Evolutionary conservation across 2,797 vertebrate species (phyloP).

Genomic region (Limnodromus scolopaceus): DNA sequence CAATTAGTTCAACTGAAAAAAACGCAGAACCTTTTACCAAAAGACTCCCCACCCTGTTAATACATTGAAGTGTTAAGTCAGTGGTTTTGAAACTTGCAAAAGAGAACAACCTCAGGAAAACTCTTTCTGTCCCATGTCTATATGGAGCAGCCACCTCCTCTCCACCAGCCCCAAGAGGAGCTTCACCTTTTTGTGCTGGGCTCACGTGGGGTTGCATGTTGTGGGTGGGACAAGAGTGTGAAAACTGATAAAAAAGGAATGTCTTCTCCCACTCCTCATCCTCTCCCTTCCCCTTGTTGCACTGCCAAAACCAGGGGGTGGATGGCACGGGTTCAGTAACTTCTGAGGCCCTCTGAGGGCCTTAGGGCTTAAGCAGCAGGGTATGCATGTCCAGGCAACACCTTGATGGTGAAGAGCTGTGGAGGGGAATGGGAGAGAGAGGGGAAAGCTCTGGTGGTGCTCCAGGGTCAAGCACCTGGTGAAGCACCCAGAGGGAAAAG

Average conservation of each 20-base stretch:
- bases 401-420: neutral
- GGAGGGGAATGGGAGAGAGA: neutral
- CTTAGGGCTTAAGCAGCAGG: neutral
- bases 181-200: accelerated
- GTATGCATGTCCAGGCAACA: accelerated
- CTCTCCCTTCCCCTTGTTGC: neutral
- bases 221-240: no score
- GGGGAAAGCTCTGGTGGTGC: neutral
- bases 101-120: neutral
- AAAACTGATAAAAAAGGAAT: neutral
- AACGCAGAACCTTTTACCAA: neutral
- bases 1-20: neutral
- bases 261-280: neutral
- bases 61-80: neutral
- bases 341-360: neutral
- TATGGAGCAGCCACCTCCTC: neutral
- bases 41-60: neutral
- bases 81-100: neutral
- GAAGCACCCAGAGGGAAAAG: neutral
- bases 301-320: neutral
- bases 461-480: neutral
- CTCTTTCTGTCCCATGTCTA: neutral
- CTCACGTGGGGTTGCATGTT: accelerated
- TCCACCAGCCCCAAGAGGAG: neutral
- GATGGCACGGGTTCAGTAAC: accelerated